These are phyloP conservation scores for Amblyraja radiata DNA, from an alignment of 2,797 vertebrate species.

Conservation along the genomic window DNA sequence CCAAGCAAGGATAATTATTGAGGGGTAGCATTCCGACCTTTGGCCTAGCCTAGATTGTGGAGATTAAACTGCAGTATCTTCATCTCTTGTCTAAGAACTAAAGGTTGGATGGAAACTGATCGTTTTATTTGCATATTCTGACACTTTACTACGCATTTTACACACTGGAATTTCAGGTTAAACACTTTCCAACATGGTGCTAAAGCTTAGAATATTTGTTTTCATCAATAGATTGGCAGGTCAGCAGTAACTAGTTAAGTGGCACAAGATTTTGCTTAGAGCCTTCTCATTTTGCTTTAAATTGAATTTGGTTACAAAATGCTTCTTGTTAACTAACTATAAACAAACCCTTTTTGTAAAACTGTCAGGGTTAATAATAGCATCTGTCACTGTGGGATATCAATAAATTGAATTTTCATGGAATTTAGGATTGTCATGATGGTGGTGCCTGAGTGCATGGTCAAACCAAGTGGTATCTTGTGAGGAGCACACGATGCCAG, in stretches of 20 bases:
- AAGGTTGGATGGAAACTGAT: not conserved
- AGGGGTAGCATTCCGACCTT: not conserved
- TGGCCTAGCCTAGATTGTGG: not conserved
- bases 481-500: not conserved
- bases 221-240: not conserved
- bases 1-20: not conserved
- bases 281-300: not conserved
- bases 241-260: not conserved
- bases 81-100: not conserved
- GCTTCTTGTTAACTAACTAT: not conserved
- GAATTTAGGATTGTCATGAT: constrained; percentile 20
- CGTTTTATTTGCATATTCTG: not conserved
- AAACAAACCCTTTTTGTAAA: not conserved
- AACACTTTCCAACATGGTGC: not conserved
- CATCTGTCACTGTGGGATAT: not conserved
- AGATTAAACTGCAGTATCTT: not conserved
- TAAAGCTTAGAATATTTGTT: not conserved
- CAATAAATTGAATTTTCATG: constrained; percentile 27
- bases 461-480: constrained; percentile 16
- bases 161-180: not conserved
- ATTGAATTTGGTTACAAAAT: not conserved
- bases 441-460: not conserved
- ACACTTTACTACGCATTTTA: not conserved
- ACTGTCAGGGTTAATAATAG: not conserved
- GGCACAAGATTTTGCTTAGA: constrained; percentile 19